Base-by-base conservation (phyloP, 2,113 vertebrate genomes). In the Pomatostomus ruficeps region DNA sequence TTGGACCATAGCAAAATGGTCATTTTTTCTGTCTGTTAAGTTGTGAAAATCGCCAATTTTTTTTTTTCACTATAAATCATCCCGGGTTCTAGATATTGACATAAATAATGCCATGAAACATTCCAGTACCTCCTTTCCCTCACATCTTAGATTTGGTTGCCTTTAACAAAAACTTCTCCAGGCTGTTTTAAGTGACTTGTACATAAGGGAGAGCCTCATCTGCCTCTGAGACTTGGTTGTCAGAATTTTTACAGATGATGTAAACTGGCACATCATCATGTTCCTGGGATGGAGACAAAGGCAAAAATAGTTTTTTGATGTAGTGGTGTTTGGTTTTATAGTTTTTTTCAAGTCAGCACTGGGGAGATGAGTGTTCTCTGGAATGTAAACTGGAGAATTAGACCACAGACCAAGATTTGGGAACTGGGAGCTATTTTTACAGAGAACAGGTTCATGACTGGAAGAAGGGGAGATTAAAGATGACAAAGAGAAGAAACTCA, bases 351-450 rank as follows among this genome's bases (percentile, higher is more conserved):
- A 67, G 58, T 72, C 43, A 67, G 2, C 26, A 45, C 10, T 51
- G 72, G 33, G 46, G 71, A 91, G 22, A 48, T 55, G 31, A 65
- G 7, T 12, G 5, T 49, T 91, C 22, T 80, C 75, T 45, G 24
- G 33, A 78, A 88, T 11, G 14, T 43, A 82, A 92, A 66, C 29
- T 75, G 74, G 42, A 81, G 72, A 83, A 65, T 65, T 36, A 40
- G 57, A 73, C 57, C 58, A 29, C 52, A 71, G 79, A 72, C 42
- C 61, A 82, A 83, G 76, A 70, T 51, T 35, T 1, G 10, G 33
- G 68, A 82, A 85, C 20, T 51, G 62, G 45, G 33, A 95, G 45
- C 26, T 94, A 66, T 96, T 94, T 96, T 96, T 96, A 77, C 81
- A 84, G 67, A 89, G 71, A 83, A 92, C 28, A 58, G 24, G 46